A percentile compares a stretch with the other conserved stretches of the same genome.
Evolutionary conservation across 2,888 invertebrate genomes (phyloP).

Genomic region (Rosalia funebris): DNA sequence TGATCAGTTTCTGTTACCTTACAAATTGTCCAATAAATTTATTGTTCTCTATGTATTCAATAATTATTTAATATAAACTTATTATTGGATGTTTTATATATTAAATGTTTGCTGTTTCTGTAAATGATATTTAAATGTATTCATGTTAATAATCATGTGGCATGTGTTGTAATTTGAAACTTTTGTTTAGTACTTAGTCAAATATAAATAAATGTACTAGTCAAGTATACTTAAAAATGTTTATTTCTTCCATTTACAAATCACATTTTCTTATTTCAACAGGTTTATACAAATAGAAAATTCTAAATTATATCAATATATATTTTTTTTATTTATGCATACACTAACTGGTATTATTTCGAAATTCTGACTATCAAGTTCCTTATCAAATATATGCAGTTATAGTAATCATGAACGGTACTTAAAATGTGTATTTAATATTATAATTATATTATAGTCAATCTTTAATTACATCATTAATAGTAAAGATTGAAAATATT

Average conservation of each 20-base stretch:
- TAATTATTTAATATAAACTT: not conserved
- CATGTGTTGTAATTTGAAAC: conserved; percentile 33
- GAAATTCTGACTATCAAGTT: too few species aligned
- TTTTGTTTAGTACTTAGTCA: conserved; percentile 40
- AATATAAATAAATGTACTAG: conserved; percentile 48
- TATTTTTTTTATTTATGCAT: not conserved
- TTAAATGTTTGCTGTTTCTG: conserved; percentile 39
- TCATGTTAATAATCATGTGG: conserved; percentile 33
- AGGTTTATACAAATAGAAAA: conserved; percentile 32
- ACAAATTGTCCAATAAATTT: conserved; percentile 17
- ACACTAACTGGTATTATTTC: too few species aligned
- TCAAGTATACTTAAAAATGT: conserved; percentile 50
- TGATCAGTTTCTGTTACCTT: not conserved
- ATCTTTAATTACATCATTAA: too few species aligned
- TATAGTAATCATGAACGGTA: too few species aligned
- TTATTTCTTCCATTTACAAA: conserved; percentile 41
- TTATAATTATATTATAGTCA: too few species aligned
- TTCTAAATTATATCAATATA: conserved; percentile 33
- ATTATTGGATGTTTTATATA: conserved; percentile 25
- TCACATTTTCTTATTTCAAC: conserved; percentile 42
- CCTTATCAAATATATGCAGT: too few species aligned
- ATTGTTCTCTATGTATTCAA: too few species aligned
- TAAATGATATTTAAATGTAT: conserved; percentile 35
- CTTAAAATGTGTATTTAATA: too few species aligned
- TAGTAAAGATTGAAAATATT: too few species aligned